phyloP scores from a whole-genome alignment of 2,888 invertebrate genomes.

The Heliothis peltigera region DNA sequence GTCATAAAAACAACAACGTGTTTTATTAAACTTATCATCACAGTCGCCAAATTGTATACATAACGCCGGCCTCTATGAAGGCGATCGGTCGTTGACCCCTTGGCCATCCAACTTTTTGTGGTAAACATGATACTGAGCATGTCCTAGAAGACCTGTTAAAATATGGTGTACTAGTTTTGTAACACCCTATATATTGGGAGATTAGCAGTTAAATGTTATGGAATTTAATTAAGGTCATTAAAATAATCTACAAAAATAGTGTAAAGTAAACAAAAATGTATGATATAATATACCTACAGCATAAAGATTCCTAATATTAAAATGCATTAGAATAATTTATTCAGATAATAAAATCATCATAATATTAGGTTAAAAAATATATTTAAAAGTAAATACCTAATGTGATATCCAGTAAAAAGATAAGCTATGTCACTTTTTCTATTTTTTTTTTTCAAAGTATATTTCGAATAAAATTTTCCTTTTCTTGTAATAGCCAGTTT shows the following conservation, averaged over 20 bases:
- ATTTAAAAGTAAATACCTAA: conserved; percentile 26
- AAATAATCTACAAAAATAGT: neutral
- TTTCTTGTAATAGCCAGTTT: no score
- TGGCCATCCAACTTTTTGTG: no score
- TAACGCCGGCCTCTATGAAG: no score
- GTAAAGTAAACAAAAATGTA: conserved; percentile 12
- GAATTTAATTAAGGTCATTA: neutral
- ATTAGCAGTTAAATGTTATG: neutral
- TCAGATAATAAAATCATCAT: conserved; percentile 11
- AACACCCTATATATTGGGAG: no score
- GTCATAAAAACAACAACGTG: no score
- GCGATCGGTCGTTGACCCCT: no score
- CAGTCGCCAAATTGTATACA: no score
- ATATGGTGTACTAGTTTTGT: no score
- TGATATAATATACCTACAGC: conserved; percentile 5
- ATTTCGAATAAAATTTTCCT: neutral
- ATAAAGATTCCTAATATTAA: conserved; percentile 12
- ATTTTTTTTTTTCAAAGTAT: neutral
- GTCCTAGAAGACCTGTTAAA: no score
- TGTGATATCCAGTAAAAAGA: conserved; percentile 46
- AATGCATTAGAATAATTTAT: conserved; percentile 18
- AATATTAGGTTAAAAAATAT: conserved; percentile 4
- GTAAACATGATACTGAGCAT: no score
- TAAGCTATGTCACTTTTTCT: conserved; percentile 17
- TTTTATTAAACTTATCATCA: no score